Base-by-base conservation (phyloP, 2,888 invertebrate species). In the Sicus ferrugineus region DNA sequence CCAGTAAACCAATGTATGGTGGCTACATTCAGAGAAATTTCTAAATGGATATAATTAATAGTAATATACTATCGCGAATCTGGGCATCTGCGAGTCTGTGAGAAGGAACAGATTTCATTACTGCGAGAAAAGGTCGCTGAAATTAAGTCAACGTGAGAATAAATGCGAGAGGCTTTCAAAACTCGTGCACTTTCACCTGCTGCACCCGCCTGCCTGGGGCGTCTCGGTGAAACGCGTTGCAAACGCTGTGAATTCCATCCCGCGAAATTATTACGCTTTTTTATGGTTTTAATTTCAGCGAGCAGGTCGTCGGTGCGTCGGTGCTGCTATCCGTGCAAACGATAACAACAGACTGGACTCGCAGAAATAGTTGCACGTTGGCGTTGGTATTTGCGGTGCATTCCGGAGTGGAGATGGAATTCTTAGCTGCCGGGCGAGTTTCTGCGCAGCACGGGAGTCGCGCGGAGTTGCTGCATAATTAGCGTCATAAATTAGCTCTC, bases 401-500 rank as follows among this genome's bases (percentile, higher is more conserved):
- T 52, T 6, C 23, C 16, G 11, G 4, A 14, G n/a, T 54, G 4
- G 28, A 14, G 42, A 2, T 42, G 14, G 16, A 14, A 42, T n/a
- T 42, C 16, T 3, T n/a, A 1, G 3, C 5, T 14, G 54, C 11
- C 6, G 54, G 14, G 2, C 23, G 52, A 6, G 19, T 21, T 2
- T 11, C 14, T 9, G 16, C 23, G 4, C 5, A 1, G n/a, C 16
- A 42, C 4, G 2, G 42, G 42, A 1, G 42, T 38, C 6, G 11
- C 11, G 38, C n/a, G 38, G 38, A 38, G 38, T 11, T 3, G 42
- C 42, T 42, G 42, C 42, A 23, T 61, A 42, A 42, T 23, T 23
- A 38, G 21, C 38, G 61, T 61, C 38, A 61, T 42, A 61, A 61
- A 61, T 61, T 42, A 23, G 11, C 61, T 26, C 16, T n/a, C n/a